Base-by-base conservation (phyloP, 1,140 invertebrate species). In the Kradibia gibbosae region DNA sequence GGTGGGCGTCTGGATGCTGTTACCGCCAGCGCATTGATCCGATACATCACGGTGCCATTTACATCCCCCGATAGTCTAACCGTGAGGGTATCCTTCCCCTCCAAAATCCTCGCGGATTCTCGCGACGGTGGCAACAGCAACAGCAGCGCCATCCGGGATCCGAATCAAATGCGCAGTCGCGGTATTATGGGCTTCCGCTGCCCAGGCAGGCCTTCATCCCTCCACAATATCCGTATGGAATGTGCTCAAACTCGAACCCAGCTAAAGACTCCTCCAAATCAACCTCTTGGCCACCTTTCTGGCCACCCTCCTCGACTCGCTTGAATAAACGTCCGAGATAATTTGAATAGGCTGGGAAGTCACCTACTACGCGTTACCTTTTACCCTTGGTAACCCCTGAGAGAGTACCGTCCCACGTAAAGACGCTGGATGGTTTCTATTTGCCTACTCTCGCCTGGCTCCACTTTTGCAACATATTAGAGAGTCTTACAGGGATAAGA, bases 31-130 rank as follows among this genome's bases (percentile, higher is more conserved):
- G 90, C 90, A 91, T 91, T 90, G 90, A 91, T 91, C 90, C 90
- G 90, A 91, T 91, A 91, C 90, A 91, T 91, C 90, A 91, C 89
- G 84, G 87, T 88, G 88, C 89, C 88, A 91, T 91, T 91, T 90
- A 90, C 89, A 90, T 90, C 89, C 88, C 89, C 87, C 10, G 34
- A 3, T 53, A 2, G 17, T 15, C 62, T 17, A 31, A 31, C 62
- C 36, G 17, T 17, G 20, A 15, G 62, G 20, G 62, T 34, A 11
- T 36, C 62, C 62, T n/a, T n/a, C n/a, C n/a, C n/a, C n/a, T n/a
- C n/a, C n/a, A n/a, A n/a, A n/a, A n/a, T n/a, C n/a, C 62, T 65
- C 62, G 34, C 62, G 62, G 34, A 62, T 62, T 62, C 57, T 62
- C 57, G 57, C 57, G 13, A n/a, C n/a, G n/a, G n/a, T n/a, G n/a